Evolutionary conservation across 2,113 vertebrate genomes (phyloP).

Genomic region (Anser cygnoides): DNA sequence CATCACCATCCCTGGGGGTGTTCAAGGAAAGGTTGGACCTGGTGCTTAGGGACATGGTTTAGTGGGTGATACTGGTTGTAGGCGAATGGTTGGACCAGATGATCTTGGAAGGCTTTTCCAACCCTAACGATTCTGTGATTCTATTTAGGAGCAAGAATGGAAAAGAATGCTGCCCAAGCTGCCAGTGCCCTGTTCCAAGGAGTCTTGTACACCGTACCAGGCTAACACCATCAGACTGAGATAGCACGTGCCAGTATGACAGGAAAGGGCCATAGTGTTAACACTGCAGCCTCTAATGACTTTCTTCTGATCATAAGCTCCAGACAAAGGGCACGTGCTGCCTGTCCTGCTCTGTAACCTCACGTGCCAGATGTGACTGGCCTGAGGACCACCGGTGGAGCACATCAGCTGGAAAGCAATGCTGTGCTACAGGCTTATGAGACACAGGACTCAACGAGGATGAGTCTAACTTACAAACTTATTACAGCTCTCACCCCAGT

Average conservation of each 20-base stretch:
- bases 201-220: background rate
- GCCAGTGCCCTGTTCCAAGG: background rate
- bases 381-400: background rate
- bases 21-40: no score
- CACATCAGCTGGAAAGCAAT: fast-evolving
- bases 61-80: no score
- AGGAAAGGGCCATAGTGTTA: background rate
- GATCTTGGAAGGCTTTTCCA: no score
- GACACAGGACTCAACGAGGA: fast-evolving
- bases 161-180: background rate
- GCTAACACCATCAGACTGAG: background rate
- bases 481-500: background rate
- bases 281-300: background rate
- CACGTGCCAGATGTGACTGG: background rate
- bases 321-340: background rate
- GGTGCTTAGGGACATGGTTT: no score
- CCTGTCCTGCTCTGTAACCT: background rate
- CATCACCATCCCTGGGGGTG: background rate
- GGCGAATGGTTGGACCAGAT: no score
- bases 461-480: background rate
- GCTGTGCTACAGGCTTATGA: fast-evolving
- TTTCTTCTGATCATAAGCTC: background rate
- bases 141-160: background rate
- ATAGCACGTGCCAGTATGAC: background rate
- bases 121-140: no score